Evolutionary conservation across 2,888 invertebrate genomes (phyloP).

Genomic region (Cryptosula pallasiana): DNA sequence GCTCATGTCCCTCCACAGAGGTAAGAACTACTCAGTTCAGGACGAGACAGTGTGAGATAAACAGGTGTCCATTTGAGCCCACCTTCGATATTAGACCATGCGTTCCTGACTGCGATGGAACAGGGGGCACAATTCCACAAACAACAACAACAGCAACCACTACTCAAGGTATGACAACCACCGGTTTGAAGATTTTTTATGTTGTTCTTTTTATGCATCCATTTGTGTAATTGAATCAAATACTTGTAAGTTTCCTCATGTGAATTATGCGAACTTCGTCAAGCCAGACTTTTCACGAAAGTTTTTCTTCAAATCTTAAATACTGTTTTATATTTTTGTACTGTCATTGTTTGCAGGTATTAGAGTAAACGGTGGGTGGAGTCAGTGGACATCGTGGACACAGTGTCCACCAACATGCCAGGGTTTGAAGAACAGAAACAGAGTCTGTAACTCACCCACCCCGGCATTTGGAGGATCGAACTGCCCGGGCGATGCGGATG

Average conservation of each 20-base stretch:
- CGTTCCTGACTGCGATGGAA: background rate
- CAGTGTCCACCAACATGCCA: background rate
- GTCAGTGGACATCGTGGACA: slow-evolving; percentile 7
- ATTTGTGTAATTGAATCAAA: no score
- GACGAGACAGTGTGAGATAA: background rate
- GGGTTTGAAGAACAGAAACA: background rate
- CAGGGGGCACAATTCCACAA: background rate
- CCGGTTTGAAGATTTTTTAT: background rate
- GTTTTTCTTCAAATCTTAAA: no score
- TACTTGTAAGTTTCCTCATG: no score
- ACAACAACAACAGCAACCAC: background rate
- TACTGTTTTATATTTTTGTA: no score
- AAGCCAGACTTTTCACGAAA: no score
- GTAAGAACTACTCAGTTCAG: background rate
- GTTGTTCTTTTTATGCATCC: no score
- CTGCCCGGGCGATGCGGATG: background rate
- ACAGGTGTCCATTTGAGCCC: background rate
- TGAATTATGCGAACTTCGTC: no score
- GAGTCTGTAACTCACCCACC: background rate
- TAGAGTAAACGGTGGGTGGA: background rate
- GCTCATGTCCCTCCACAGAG: background rate
- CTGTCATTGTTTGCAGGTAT: no score
- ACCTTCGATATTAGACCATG: slow-evolving; percentile 7
- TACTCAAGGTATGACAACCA: background rate
- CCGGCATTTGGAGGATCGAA: background rate